Percentiles rank a stretch among this genome's conserved stretches.
Evolutionary conservation across 2,888 invertebrate genomes (phyloP).

Genomic region (Hirtodrosophila cameraria): DNA sequence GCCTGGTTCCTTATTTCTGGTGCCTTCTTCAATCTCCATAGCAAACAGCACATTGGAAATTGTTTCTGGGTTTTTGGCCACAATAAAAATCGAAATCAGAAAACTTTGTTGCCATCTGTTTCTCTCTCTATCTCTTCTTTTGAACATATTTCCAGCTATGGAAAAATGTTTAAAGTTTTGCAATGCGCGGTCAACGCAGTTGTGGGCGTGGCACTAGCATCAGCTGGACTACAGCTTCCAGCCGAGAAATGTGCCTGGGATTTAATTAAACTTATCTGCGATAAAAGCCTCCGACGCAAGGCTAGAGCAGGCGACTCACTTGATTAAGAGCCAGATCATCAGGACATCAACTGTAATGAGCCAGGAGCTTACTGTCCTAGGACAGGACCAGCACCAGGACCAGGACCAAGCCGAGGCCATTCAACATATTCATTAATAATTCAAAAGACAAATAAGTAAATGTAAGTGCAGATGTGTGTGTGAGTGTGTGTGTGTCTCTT

Average conservation of each 20-base stretch:
- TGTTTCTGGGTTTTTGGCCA: slow-evolving; percentile 38
- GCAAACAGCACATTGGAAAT: slow-evolving; percentile 42
- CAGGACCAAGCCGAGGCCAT: slow-evolving; percentile 34
- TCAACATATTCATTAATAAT: slow-evolving; percentile 82
- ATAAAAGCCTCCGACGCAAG: slow-evolving; percentile 12
- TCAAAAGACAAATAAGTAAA: slow-evolving; percentile 81
- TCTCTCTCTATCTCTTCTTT: slow-evolving; percentile 5
- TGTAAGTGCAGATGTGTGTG: slow-evolving; percentile 30
- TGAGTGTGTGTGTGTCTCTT: slow-evolving; percentile 7
- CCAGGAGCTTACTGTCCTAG: background rate
- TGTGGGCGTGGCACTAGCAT: slow-evolving; percentile 21
- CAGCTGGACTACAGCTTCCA: background rate
- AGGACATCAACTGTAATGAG: slow-evolving; percentile 23
- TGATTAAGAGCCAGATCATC: slow-evolving; percentile 57
- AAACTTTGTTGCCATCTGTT: slow-evolving; percentile 51
- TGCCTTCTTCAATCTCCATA: slow-evolving; percentile 38
- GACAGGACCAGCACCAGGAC: background rate
- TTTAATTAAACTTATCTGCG: slow-evolving; percentile 72
- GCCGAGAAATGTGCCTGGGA: slow-evolving; percentile 35
- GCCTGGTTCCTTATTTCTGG: background rate
- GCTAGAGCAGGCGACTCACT: slow-evolving; percentile 30
- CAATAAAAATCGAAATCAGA: slow-evolving; percentile 74
- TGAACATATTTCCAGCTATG: slow-evolving; percentile 19
- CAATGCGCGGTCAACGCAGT: slow-evolving; percentile 31
- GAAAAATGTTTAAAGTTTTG: slow-evolving; percentile 50